Evolutionary conservation across 2,113 vertebrate genomes (phyloP).

Genomic region (Lynx canadensis): DNA sequence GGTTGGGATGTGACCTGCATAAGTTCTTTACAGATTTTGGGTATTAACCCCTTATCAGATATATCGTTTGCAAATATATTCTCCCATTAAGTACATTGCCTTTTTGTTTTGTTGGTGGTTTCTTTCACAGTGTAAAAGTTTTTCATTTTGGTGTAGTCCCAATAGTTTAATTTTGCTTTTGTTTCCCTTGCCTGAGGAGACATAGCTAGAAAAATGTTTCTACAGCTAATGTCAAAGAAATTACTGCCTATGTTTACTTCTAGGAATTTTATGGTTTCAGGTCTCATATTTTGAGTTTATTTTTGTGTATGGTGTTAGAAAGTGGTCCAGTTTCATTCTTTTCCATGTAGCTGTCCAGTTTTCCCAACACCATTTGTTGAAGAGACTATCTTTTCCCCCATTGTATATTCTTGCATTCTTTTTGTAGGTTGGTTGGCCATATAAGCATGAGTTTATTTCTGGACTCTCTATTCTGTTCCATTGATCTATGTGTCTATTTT

Average conservation of each 20-base stretch:
- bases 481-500: background rate
- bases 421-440: background rate
- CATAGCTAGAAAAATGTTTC: background rate
- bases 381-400: background rate
- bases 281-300: background rate
- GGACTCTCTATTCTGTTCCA: background rate
- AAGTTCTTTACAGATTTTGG: background rate
- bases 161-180: background rate
- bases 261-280: background rate
- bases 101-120: background rate
- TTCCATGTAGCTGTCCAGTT: background rate
- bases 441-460: background rate
- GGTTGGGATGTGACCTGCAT: background rate
- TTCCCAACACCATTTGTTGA: background rate
- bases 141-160: background rate
- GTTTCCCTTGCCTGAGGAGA: background rate
- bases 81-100: background rate
- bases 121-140: background rate
- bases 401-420: background rate
- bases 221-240: background rate
- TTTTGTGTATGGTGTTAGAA: background rate
- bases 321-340: background rate
- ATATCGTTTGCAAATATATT: background rate
- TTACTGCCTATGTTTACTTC: background rate
- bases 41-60: background rate